Conservation (phyloP, 2,888 invertebrate species). For the Harpalus rufipes region DNA sequence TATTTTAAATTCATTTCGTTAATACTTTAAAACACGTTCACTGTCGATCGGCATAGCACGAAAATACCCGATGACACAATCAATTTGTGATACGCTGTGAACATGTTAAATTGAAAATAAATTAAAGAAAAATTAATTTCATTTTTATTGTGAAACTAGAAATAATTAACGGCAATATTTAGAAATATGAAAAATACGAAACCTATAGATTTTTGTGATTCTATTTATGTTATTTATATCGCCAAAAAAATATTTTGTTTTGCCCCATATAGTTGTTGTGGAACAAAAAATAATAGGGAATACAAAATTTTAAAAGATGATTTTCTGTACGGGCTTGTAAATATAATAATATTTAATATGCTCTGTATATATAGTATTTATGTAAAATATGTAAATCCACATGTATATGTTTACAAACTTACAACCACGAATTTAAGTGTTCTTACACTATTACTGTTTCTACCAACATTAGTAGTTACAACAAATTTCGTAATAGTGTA, state of each 20-base stretch:
- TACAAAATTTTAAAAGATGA: neutral
- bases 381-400: neutral
- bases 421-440: neutral
- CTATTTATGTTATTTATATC: neutral
- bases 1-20: too few species aligned
- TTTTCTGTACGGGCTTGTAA: neutral
- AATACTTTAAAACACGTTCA: too few species aligned
- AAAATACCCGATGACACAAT: too few species aligned
- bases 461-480: neutral
- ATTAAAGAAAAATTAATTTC: too few species aligned
- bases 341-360: neutral
- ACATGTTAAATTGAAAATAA: too few species aligned
- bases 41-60: too few species aligned
- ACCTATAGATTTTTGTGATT: neutral
- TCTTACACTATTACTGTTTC: neutral
- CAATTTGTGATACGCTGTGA: too few species aligned
- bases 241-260: conserved; percentile 17
- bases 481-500: neutral
- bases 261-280: neutral
- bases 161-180: neutral
- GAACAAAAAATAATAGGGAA: neutral
- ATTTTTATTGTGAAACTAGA: neutral
- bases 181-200: neutral
- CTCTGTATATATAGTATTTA: neutral
- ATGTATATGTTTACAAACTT: conserved; percentile 3